phyloP scores from a whole-genome alignment of 2,797 vertebrate species.

The Setipinna tenuifilis region DNA sequence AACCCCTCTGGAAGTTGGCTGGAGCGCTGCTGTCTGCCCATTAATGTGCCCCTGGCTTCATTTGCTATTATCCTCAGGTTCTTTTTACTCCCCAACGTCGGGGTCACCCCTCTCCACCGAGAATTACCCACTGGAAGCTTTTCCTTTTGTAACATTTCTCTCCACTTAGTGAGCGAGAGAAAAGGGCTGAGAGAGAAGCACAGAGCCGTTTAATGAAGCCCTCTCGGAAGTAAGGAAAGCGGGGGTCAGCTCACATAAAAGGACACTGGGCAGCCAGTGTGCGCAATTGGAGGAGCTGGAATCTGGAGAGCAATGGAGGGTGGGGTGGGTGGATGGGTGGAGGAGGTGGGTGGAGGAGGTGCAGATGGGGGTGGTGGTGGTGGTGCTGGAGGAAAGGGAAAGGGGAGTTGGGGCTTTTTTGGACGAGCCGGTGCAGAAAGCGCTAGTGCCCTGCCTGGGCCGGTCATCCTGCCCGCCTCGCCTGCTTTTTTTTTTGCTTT shows the following conservation, averaged over 20 bases:
- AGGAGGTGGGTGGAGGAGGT: too few relatives aligned
- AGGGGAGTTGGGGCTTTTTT: conserved; percentile 24
- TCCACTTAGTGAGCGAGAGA: conserved; percentile 70
- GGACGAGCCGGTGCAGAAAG: not conserved
- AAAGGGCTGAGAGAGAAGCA: conserved; percentile 63
- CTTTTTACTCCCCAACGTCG: conserved; percentile 76
- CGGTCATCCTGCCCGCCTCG: conserved; percentile 54
- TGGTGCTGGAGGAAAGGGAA: conserved; percentile 55
- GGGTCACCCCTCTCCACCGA: conserved; percentile 79
- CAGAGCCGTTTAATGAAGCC: conserved; percentile 82
- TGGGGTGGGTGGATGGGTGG: too few relatives aligned
- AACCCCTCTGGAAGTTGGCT: conserved; percentile 68
- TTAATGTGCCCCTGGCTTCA: conserved; percentile 89
- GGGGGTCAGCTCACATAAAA: conserved; percentile 78
- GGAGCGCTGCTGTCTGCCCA: conserved; percentile 79
- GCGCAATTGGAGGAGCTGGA: conserved; percentile 63
- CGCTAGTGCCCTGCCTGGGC: conserved; percentile 52
- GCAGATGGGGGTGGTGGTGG: conserved; percentile 45
- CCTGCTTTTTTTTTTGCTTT: conserved; percentile 39
- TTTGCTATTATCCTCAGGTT: conserved; percentile 89
- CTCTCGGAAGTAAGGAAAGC: conserved; percentile 78
- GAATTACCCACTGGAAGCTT: conserved; percentile 75
- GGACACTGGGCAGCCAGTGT: conserved; percentile 66
- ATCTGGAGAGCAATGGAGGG: conserved; percentile 62
- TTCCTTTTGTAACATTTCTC: conserved; percentile 77